Conservation (phyloP, 2,113 vertebrate genomes). For the Acrocephalus kingi region DNA sequence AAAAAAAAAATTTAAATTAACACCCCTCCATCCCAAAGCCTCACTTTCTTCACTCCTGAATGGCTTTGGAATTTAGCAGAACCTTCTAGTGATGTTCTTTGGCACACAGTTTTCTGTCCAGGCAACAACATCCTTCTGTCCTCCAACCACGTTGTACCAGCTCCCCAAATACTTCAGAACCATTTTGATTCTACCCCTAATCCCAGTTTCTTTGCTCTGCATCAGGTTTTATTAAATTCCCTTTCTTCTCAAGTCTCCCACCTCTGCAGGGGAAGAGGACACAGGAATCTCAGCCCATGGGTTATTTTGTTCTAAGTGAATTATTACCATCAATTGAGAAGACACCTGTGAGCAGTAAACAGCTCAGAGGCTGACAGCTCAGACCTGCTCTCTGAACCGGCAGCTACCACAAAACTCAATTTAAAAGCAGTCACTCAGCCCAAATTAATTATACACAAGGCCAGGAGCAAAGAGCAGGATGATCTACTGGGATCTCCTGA, state of each 20-base stretch:
- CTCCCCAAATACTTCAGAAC: background rate
- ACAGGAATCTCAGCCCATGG: background rate
- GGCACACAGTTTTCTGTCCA: background rate
- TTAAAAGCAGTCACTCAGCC: conserved; percentile 1
- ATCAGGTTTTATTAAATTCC: background rate
- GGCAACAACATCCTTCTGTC: background rate
- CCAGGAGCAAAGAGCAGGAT: background rate
- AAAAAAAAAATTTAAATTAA: background rate
- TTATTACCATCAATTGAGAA: background rate
- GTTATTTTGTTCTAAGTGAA: background rate
- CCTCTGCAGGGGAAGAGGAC: background rate
- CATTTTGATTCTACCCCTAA: background rate
- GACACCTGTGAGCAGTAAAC: conserved; percentile 8
- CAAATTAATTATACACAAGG: conserved; percentile 17
- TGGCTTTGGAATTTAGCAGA: background rate
- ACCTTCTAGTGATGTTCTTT: background rate
- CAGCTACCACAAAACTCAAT: background rate
- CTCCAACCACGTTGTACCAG: background rate
- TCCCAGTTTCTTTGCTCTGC: background rate
- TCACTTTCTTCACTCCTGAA: background rate
- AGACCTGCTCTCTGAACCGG: background rate
- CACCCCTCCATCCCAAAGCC: background rate
- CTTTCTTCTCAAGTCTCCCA: background rate
- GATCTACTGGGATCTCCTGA: background rate
- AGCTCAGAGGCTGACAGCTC: background rate